Base-by-base conservation (phyloP, 2,797 vertebrate genomes). In the Tenualosa ilisha region DNA sequence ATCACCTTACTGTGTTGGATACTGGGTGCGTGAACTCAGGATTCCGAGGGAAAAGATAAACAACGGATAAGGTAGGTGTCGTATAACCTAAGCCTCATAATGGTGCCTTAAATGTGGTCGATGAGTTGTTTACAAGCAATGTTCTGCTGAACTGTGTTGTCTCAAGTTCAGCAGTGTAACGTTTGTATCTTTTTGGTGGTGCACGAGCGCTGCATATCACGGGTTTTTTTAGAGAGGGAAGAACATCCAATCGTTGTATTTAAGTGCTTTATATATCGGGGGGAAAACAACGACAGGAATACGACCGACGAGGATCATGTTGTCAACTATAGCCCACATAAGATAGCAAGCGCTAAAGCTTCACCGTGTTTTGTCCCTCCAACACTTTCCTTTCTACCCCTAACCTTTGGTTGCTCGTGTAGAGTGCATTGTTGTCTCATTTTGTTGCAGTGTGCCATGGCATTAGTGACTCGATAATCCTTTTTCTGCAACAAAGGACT, bases 401-500 rank as follows among this genome's bases (percentile, higher is more conserved):
- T 79, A 79, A 84, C 86, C 83, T 84, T 46, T 87, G 86, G 85
- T 85, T 31, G 86, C 81, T 84, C 87, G 88, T 81, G 81, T 84
- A 17, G 84, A 86, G 65, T 89, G 90, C 87, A 88, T 87, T 89
- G 92, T 89, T 85, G 89, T 83, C 86, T 86, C 83, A 88, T 89
- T 89, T 89, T 85, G 91, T 90, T 92, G 93, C 93, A 90, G 3
- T 79, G 88, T 91, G 90, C 89, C 91, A 81, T n/a, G 92, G 91
- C 90, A 89, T 93, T 93, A 92, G 90, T 90, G 91, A 88, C 88
- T 90, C 92, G 92, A 92, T 95, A 93, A 95, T 94, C 94, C 92
- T 89, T 92, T 90, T 91, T 90, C 88, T 94, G 93, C 94, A 95
- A 95, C 95, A 95, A 96, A 95, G 94, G 91, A 85, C 85, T 93